Conservation (phyloP, 2,888 invertebrate genomes). For the Lasioglossum pauxillum region DNA sequence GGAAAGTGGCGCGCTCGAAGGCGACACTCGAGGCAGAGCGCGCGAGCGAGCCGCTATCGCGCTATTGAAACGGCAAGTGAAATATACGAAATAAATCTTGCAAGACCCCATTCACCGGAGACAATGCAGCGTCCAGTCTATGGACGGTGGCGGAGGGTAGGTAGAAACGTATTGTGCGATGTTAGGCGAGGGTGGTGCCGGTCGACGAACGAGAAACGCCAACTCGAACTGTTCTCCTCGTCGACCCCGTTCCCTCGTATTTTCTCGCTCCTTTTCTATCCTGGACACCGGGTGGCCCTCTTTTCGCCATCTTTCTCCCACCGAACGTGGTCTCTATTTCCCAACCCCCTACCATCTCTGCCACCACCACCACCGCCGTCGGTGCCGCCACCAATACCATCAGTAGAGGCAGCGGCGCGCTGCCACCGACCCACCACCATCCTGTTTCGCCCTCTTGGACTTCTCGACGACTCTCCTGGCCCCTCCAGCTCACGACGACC, state of each 20-base stretch:
- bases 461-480: slow-evolving; percentile 57
- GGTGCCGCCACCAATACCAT: background rate
- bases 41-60: slow-evolving; percentile 78
- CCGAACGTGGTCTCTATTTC: slow-evolving; percentile 62
- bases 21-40: slow-evolving; percentile 74
- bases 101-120: slow-evolving; percentile 83
- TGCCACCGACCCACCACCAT: slow-evolving; percentile 22
- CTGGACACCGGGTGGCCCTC: slow-evolving; percentile 23
- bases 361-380: background rate
- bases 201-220: slow-evolving; percentile 75
- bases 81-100: slow-evolving; percentile 85
- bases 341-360: slow-evolving; percentile 21
- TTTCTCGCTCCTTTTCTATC: slow-evolving; percentile 71
- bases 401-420: background rate
- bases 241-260: slow-evolving; percentile 69
- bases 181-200: slow-evolving; percentile 68
- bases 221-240: slow-evolving; percentile 75
- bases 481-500: slow-evolving; percentile 40
- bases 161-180: slow-evolving; percentile 80
- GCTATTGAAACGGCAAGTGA: slow-evolving; percentile 84
- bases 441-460: slow-evolving; percentile 65
- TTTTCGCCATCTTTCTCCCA: slow-evolving; percentile 50
- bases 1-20: slow-evolving; percentile 57
- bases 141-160: slow-evolving; percentile 80
- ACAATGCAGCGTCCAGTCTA: slow-evolving; percentile 83